Base-by-base conservation (phyloP, 1,140 invertebrate species). In the Bradysia coprophila region DNA sequence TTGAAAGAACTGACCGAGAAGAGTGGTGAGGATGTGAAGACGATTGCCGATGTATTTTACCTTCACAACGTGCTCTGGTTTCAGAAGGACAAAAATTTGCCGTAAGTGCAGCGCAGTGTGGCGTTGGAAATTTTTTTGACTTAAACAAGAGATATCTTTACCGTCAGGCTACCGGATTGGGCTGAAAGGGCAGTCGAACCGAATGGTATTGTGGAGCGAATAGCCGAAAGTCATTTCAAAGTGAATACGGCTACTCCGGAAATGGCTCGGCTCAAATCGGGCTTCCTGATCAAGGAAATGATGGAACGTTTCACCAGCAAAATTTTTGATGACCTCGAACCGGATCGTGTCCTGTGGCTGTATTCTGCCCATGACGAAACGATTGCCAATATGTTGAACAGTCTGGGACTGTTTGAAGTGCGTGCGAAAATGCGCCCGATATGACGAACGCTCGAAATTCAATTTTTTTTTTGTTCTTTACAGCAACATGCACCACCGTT, bases 351-450 rank as follows among this genome's bases (percentile, higher is more conserved):
- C 48, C 45, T 87, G 36, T 73, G 72, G 51, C 65, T 87, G 20
- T 86, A 81, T 51, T 85, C 80, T 51, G 79, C 68, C 21, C 88
- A 93, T 57, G 89, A 93, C 57, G 75, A 76, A 4, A 91, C 82
- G 0, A 55, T 92, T 9, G 76, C 79, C 1, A 81, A 76, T 49
- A 49, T 91, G 21, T 63, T 92, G 4, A 76, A 76, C 54, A 67
- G 76, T 0, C 57, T 92, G 21, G 69, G 73, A 13, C 48, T 89
- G 4, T 91, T 76, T 54, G 71, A 90, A 42, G 63, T 65, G 40
- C 44, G 39, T 36, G 22, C 4, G 0, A 13, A 24, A 19, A 24
- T 42, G 4, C 15, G 2, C 16, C 13, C n/a, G 3, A 28, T 43
- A 28, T 13, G 5, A 21, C 32, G 18, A 13, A 3, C 3, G n/a